phyloP scores from a whole-genome alignment of 2,888 invertebrate genomes.

The Lochmaea capreae region DNA sequence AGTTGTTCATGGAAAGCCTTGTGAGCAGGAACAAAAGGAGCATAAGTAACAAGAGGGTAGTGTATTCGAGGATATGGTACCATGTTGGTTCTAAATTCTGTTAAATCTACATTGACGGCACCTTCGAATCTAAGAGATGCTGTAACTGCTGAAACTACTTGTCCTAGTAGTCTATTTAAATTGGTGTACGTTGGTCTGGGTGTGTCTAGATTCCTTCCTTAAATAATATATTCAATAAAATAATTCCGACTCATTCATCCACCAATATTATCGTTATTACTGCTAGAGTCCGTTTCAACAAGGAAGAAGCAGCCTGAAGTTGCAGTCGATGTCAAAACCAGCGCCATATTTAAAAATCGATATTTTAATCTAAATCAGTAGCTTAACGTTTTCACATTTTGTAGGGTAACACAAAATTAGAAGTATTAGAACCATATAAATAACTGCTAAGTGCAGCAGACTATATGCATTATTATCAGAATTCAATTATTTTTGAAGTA shows the following conservation, averaged over 20 bases:
- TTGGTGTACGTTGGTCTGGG: constrained; percentile 87
- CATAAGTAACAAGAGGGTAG: constrained; percentile 83
- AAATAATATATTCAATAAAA: not conserved
- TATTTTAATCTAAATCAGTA: no score
- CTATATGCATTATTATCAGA: no score
- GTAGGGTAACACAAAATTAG: no score
- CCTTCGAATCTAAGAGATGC: constrained; percentile 79
- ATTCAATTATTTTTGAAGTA: no score
- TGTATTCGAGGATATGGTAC: constrained; percentile 91
- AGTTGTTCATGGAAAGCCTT: constrained; percentile 74
- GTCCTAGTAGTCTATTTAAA: constrained; percentile 82
- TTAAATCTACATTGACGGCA: constrained; percentile 74
- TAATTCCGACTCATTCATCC: not conserved
- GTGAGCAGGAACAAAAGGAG: constrained; percentile 74
- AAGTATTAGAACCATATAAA: no score
- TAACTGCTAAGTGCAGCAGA: no score
- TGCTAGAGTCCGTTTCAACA: no score
- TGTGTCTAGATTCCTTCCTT: constrained; percentile 72
- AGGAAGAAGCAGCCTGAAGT: no score
- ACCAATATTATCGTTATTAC: not conserved
- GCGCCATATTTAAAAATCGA: no score
- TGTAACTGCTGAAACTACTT: constrained; percentile 76
- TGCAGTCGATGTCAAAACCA: no score
- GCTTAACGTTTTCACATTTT: no score
- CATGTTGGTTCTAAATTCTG: constrained; percentile 84